Base-by-base conservation (phyloP, 2,113 vertebrate species). In the Hippocampus guttulatus region DNA sequence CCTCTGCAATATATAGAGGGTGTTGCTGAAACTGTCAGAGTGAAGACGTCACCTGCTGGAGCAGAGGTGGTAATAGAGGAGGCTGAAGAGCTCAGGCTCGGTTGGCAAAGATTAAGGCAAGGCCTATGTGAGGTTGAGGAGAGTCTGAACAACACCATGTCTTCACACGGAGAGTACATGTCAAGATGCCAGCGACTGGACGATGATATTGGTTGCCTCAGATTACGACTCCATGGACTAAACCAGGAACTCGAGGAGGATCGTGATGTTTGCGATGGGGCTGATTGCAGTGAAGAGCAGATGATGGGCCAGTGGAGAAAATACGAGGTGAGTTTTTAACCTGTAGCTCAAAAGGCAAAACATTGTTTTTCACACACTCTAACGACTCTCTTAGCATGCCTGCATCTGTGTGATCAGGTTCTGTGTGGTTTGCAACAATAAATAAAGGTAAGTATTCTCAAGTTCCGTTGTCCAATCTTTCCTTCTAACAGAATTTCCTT, bases 1-100 rank as follows among this genome's bases (percentile, higher is more conserved):
- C 92, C 93, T 11, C 71, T 94, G 81, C 88, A 79, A 70, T 68
- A 86, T 52, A 89, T 99, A 30, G 93, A 97, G 88, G 82, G 61
- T 3, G 60, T 92, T 60, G 92, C 93, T 0, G 79, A 74, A 43
- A 82, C 76, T 0, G 90, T 97, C 67, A 91, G 93, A 73, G 81
- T 76, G 57, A 92, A 93, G 78, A 96, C 95, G 0, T 98, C 95
- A 49, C 96, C 96, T 0, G 75, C 92, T 0, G 97, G 96, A 7
- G 93, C 95, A 0, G 92, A 93, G 70, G 80, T 80, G 69, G 89
- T 97, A 68, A 85, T 88, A 0, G 77, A 83, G 55, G 94, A 96
- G 55, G 91, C 94, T 0, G 94, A 95, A 80, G 91, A 93, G 68
- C 87, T 98, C 77, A 80, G 91, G 63, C 84, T 82, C 14, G 85